phyloP scores from a whole-genome alignment of 2,113 vertebrate species.

The Notechis scutatus region DNA sequence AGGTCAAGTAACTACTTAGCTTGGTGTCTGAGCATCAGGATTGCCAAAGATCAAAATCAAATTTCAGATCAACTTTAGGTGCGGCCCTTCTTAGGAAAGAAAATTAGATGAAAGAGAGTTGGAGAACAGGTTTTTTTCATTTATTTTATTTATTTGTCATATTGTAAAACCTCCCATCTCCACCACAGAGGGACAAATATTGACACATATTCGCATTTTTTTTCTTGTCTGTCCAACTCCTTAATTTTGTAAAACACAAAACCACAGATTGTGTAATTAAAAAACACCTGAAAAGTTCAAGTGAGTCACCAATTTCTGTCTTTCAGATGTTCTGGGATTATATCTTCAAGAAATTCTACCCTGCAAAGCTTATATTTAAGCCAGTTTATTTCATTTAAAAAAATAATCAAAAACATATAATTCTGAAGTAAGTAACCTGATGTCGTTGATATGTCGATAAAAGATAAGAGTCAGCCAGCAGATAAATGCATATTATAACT shows the following conservation, averaged over 20 bases:
- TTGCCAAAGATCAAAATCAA: background rate
- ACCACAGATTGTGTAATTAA: background rate
- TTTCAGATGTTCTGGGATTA: background rate
- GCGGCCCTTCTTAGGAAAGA: background rate
- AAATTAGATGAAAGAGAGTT: background rate
- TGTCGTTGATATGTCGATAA: background rate
- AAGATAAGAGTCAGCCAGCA: background rate
- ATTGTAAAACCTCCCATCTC: background rate
- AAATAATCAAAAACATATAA: background rate
- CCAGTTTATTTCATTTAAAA: background rate
- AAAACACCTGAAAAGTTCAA: background rate
- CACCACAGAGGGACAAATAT: background rate
- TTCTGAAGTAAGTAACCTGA: background rate
- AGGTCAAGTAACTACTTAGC: background rate
- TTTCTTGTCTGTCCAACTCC: background rate
- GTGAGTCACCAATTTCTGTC: background rate
- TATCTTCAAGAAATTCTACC: background rate
- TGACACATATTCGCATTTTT: too few relatives aligned
- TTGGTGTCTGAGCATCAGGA: background rate
- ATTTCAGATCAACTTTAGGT: background rate
- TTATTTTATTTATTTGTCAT: background rate
- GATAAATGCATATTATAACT: background rate
- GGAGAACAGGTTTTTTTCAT: background rate
- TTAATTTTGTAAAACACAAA: background rate
- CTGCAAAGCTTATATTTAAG: background rate